Conservation (phyloP, 2,888 invertebrate genomes). For the Julus scandinavius region DNA sequence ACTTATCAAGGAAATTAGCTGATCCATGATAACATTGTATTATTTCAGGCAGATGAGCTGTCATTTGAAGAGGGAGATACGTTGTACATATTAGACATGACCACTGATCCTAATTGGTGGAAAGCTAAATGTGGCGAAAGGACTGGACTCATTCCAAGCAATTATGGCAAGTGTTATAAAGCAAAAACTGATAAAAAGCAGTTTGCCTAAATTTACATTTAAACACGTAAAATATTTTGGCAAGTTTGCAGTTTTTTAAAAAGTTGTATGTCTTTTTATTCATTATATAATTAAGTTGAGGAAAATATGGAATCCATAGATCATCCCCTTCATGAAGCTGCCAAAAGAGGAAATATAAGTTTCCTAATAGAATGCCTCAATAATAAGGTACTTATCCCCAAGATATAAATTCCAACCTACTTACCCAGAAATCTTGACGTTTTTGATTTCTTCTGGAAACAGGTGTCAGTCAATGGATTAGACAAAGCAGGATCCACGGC, state of each 20-base stretch:
- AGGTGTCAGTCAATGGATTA: constrained; percentile 73
- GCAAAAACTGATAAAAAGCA: no score
- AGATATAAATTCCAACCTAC: constrained; percentile 64
- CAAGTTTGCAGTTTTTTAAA: no score
- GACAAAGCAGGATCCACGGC: constrained; percentile 76
- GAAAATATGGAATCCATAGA: constrained; percentile 72
- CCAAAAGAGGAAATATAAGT: constrained; percentile 73
- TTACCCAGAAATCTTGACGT: not conserved
- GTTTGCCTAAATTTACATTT: not conserved
- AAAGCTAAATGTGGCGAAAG: constrained; percentile 70
- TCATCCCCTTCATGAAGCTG: constrained; percentile 75
- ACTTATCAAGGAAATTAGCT: no score
- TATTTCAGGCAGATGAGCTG: constrained; percentile 70
- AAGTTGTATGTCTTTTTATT: not conserved
- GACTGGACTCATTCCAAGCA: constrained; percentile 72
- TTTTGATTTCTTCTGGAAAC: constrained; percentile 50
- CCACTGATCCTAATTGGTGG: constrained; percentile 70
- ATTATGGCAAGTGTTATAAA: constrained; percentile 69
- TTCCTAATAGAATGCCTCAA: constrained; percentile 72
- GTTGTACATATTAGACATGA: constrained; percentile 72
- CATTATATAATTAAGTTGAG: constrained; percentile 67
- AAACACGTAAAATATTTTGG: not conserved
- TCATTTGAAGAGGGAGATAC: constrained; percentile 74
- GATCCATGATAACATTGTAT: not conserved
- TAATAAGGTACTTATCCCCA: constrained; percentile 71